Evolutionary conservation across 2,797 vertebrate genomes (phyloP).

Genomic region (Echiichthys vipera): DNA sequence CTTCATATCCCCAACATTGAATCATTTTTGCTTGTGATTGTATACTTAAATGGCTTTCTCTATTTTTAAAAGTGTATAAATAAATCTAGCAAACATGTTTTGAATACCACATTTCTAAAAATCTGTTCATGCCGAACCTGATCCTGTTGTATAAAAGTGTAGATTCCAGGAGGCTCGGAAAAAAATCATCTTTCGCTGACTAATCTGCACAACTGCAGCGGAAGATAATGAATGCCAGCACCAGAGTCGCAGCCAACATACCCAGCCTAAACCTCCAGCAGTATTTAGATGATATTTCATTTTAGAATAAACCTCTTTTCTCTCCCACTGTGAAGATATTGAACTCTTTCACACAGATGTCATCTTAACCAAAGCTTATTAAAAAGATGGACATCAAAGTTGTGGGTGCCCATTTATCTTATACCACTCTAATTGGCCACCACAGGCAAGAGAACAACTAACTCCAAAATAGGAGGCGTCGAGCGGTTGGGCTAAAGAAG

Average conservation of each 20-base stretch:
- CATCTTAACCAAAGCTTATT: slow-evolving; percentile 88
- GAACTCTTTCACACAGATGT: slow-evolving; percentile 86
- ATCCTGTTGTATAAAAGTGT: slow-evolving; percentile 60
- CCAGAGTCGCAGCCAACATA: slow-evolving; percentile 68
- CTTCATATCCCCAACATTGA: slow-evolving; percentile 7
- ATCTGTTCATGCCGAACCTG: slow-evolving; percentile 50
- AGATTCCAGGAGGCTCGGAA: slow-evolving; percentile 70
- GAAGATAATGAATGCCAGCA: slow-evolving; percentile 80
- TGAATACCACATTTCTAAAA: slow-evolving; percentile 4
- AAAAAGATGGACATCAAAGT: slow-evolving; percentile 87
- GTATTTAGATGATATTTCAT: slow-evolving; percentile 85
- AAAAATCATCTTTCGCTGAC: slow-evolving; percentile 78
- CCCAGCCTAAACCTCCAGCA: slow-evolving; percentile 80
- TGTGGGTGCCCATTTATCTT: slow-evolving; percentile 82
- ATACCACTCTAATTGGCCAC: slow-evolving; percentile 85
- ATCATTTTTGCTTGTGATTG: slow-evolving; percentile 15
- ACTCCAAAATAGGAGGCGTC: slow-evolving; percentile 80
- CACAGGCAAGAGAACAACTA: slow-evolving; percentile 82
- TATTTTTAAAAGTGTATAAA: slow-evolving; percentile 23
- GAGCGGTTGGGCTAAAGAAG: slow-evolving; percentile 74
- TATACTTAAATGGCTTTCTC: slow-evolving; percentile 34
- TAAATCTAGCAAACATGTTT: slow-evolving; percentile 8
- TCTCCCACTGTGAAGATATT: slow-evolving; percentile 84
- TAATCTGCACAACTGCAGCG: slow-evolving; percentile 80
- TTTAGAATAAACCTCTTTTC: slow-evolving; percentile 86